Conservation (phyloP, 37 sponge, comb jelly and placozoan genomes). For the Halisarca cf. caerulea region DNA sequence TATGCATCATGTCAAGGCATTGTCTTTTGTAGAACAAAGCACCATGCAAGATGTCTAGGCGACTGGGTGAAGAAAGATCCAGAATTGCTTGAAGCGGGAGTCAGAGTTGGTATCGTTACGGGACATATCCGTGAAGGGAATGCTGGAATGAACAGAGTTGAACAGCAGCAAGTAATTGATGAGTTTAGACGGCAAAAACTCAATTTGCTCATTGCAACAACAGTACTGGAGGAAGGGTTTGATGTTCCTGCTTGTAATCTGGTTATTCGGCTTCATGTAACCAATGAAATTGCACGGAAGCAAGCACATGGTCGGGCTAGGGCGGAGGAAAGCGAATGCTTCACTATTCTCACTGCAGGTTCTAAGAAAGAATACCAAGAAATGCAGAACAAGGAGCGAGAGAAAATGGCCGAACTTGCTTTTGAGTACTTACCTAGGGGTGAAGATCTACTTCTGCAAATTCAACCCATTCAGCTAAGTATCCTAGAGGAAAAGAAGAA, state of each 20-base stretch:
- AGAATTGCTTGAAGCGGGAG: not conserved
- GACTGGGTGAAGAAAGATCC: not conserved
- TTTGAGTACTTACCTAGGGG: conserved; percentile 7
- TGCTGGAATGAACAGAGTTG: conserved; percentile 55
- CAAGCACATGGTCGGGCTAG: conserved; percentile 32
- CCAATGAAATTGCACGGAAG: conserved; percentile 30
- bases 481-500: conserved; percentile 5
- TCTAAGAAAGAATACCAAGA: conserved; percentile 24
- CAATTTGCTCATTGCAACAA: conserved; percentile 58
- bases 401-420: not conserved
- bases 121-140: conserved; percentile 50
- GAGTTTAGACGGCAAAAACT: conserved; percentile 69
- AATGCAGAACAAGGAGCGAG: conserved; percentile 1
- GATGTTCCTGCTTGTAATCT: conserved; percentile 36
- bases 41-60: conserved; percentile 2
- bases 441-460: not conserved
- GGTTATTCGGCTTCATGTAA: conserved; percentile 21
- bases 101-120: conserved; percentile 27
- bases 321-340: conserved; percentile 28
- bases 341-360: not conserved
- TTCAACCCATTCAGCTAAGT: conserved; percentile 21
- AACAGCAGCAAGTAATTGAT: conserved; percentile 66
- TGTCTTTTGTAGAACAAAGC: conserved; percentile 13
- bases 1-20: conserved; percentile 15
- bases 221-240: conserved; percentile 35